phyloP scores from a whole-genome alignment of 2,888 invertebrate species.

The Steinernema carpocapsae region DNA sequence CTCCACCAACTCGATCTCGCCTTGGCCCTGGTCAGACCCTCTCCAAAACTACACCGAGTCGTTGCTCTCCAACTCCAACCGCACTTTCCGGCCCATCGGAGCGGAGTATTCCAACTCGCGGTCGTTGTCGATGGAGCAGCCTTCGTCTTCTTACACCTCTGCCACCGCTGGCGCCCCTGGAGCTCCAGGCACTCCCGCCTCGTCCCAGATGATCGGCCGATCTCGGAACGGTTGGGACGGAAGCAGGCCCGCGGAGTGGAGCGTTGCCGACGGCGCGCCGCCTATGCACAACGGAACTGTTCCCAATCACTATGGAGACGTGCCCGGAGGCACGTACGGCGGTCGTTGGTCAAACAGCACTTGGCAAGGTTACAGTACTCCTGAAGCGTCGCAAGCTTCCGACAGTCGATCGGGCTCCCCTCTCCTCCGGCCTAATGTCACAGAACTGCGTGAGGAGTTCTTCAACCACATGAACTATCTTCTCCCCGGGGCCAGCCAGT shows the following conservation, averaged over 20 bases:
- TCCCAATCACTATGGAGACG: neutral
- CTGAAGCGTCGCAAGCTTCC: conserved; percentile 7
- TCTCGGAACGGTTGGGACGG: neutral
- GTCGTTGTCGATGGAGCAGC: conserved; percentile 18
- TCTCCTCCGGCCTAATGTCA: conserved; percentile 1
- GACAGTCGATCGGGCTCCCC: conserved; percentile 13
- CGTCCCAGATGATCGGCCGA: neutral
- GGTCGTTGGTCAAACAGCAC: conserved; percentile 32
- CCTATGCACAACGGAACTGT: neutral
- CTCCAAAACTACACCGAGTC: conserved; percentile 35
- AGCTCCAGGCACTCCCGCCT: neutral
- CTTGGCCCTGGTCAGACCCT: conserved; percentile 37
- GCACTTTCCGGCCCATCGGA: neutral
- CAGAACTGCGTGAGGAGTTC: neutral
- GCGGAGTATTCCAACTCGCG: neutral
- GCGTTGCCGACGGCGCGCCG: neutral
- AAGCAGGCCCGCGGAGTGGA: neutral
- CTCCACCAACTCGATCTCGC: conserved; percentile 3
- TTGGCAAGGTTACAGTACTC: conserved; percentile 18
- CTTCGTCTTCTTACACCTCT: neutral
- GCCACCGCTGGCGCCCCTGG: neutral
- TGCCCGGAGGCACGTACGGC: conserved; percentile 7
- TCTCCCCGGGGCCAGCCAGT: conserved; percentile 24
- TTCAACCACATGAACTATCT: conserved; percentile 29
- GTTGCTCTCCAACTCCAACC: conserved; percentile 17